These are phyloP conservation scores for Cyclopterus lumpus DNA, from an alignment of 2,797 vertebrate genomes.

Conservation along the genomic window DNA sequence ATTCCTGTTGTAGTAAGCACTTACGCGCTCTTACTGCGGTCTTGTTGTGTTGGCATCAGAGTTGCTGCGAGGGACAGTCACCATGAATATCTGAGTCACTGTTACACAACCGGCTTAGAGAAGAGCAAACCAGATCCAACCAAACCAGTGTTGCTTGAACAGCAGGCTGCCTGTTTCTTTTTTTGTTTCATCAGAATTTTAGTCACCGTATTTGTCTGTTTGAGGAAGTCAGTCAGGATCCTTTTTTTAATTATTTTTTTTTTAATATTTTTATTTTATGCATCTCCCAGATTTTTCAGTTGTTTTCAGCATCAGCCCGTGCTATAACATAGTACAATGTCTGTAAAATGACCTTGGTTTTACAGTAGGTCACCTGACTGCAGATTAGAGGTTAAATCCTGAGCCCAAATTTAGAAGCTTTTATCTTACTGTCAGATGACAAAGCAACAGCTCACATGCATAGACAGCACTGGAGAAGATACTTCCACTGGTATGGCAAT, in stretches of 20 bases:
- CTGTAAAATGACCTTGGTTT: slow-evolving; percentile 29
- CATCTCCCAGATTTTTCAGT: background rate
- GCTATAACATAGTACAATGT: background rate
- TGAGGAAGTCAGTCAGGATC: background rate
- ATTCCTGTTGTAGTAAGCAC: background rate
- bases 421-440: slow-evolving; percentile 51
- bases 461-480: background rate
- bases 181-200: background rate
- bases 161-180: background rate
- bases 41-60: background rate
- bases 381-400: slow-evolving; percentile 41
- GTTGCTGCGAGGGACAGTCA: background rate
- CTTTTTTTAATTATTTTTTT: background rate
- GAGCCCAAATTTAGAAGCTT: slow-evolving; percentile 21
- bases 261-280: background rate
- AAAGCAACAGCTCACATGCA: slow-evolving; percentile 31
- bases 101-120: slow-evolving; percentile 48
- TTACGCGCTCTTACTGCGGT: background rate
- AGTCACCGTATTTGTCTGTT: slow-evolving; percentile 13
- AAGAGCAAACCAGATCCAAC: slow-evolving; percentile 45
- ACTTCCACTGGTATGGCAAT: background rate
- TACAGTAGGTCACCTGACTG: slow-evolving; percentile 42
- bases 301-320: background rate
- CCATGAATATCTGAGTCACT: slow-evolving; percentile 33
- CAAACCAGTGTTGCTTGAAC: slow-evolving; percentile 1